Evolutionary conservation across 2,113 vertebrate genomes (phyloP).

Genomic region (Carlito syrichta): DNA sequence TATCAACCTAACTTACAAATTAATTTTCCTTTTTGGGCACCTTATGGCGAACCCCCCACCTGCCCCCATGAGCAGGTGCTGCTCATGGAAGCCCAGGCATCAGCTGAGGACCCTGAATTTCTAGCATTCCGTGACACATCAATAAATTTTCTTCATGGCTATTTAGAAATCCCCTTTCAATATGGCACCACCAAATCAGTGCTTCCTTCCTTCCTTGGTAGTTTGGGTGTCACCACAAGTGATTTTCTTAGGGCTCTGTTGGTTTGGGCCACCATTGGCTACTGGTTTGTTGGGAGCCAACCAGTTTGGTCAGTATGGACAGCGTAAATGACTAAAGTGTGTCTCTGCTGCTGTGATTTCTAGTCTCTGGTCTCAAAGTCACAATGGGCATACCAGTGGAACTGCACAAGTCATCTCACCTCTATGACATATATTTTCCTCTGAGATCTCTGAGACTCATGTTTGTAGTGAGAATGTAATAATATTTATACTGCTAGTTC

Average conservation of each 20-base stretch:
- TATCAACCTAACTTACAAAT: too few relatives aligned
- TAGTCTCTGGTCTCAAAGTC: not conserved
- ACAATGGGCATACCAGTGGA: accelerated
- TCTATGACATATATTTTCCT: not conserved
- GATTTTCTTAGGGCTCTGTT: accelerated
- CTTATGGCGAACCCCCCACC: not conserved
- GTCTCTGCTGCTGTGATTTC: not conserved
- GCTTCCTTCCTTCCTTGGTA: accelerated
- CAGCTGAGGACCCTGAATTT: too few relatives aligned
- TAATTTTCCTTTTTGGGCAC: not conserved
- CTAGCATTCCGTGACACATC: accelerated
- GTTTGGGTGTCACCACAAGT: not conserved
- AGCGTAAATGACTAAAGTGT: too few relatives aligned
- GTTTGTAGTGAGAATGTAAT: not conserved
- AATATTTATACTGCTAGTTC: accelerated
- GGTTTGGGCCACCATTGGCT: accelerated
- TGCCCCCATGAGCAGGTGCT: too few relatives aligned
- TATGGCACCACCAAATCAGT: accelerated
- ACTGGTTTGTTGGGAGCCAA: accelerated
- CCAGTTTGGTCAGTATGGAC: accelerated
- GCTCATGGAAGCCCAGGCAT: too few relatives aligned
- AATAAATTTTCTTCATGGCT: accelerated
- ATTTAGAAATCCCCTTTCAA: not conserved
- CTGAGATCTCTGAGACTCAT: too few relatives aligned
- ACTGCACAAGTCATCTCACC: accelerated